Base-by-base conservation (phyloP, 2,113 vertebrate genomes). In the Corythornis cristatus region DNA sequence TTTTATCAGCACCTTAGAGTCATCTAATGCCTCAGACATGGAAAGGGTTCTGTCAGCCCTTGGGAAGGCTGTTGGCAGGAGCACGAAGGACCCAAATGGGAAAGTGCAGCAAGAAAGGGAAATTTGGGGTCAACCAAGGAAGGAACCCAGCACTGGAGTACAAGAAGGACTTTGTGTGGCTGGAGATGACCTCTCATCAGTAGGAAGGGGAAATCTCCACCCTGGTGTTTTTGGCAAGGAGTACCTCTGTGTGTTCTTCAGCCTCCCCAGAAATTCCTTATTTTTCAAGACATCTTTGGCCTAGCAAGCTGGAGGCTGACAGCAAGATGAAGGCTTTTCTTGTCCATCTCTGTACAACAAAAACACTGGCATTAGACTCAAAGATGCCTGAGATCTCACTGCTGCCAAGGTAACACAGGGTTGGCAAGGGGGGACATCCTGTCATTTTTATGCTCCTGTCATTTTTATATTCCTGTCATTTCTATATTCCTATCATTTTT, bases 331-430 rank as follows among this genome's bases (percentile, higher is more conserved):
- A 53, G 37, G 60, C 22, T 90, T 71, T 7, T 75, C 66, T 23
- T 71, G 48, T 31, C 51, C 2, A 0, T 66, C 15, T 77, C 40
- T 57, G 50, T 46, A 22, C 28, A 64, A 22, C 11, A 77, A 42
- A 83, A 65, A 3, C 3, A 1, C 43, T 80, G 75, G 78, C 46
- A 42, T 62, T 37, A 35, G 43, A 12, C 10, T 3, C 43, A 83
- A 40, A 65, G 51, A 23, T 62, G 68, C 67, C 85, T 8, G 90
- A 61, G 76, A n/a, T 75, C 53, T 62, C 2, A 0, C 48, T 3
- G 4, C 64, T 1, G 0, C 71, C 79, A 5, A 37, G 60, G 48
- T 4, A 40, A 37, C 4, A 0, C 14, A 6, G 62, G 83, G 31
- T 6, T 94, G 86, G 81, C 25, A 1, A 61, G 3, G 1, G 1